Base-by-base conservation (phyloP, 2,113 vertebrate genomes). In the Corythaeola cristata region DNA sequence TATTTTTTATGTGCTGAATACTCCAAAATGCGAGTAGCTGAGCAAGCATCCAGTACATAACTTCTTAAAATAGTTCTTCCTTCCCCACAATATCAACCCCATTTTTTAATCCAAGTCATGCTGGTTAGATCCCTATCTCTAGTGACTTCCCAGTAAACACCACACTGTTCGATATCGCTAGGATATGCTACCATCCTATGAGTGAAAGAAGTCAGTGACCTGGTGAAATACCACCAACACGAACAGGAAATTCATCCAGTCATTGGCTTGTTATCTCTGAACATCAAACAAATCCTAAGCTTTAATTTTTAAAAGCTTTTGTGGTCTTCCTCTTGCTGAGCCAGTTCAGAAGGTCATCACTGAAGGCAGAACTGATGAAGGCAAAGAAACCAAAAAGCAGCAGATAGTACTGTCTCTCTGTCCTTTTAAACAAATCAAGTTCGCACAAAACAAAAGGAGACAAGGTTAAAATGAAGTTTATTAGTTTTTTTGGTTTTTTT, bases 401-500 rank as follows among this genome's bases (percentile, higher is more conserved):
- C 94, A 83, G 78, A 92, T 94, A 95, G 76, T 58, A 97, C 66
- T 91, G 80, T 95, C 83, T 95, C 78, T 88, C 94, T 93, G 90
- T 97, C 96, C 89, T 95, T 94, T 95, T 80, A 97, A 94, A 96
- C 94, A 89, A 96, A 81, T 86, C 92, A 86, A 93, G 83, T 96
- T 93, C 27, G 84, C 97, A 97, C 97, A 97, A 95, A 96, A 96
- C 96, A 94, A 96, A 96, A 97, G 85, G 95, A 98, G 97, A 98
- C 97, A 98, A 98, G 98, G 98, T 98, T 98, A 98, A 98, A 98
- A 98, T 98, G 98, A 98, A 98, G 98, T 98, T 98, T 98, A 98
- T 98, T 98, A 89, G 94, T 97, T 98, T 98, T 98, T 98, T 95
- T 97, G 66, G 35, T 95, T 98, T 98, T 98, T 98, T 97, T 96